These are phyloP conservation scores for Gobius niger DNA, from an alignment of 2,113 vertebrate genomes.

Conservation along the genomic window DNA sequence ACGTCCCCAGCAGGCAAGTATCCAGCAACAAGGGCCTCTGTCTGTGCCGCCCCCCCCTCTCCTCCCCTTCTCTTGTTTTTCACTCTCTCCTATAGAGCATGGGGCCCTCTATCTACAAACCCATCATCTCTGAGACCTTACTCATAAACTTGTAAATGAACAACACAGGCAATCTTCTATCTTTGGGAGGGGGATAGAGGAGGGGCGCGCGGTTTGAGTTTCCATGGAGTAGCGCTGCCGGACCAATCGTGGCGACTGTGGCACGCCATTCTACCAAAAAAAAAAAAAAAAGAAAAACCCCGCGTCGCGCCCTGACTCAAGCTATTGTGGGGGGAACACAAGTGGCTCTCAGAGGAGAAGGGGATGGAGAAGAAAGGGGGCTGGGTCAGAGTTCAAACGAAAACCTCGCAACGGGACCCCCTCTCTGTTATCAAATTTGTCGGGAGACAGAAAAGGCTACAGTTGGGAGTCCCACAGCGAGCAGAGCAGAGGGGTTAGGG, in stretches of 20 bases:
- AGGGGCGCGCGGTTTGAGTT: constrained; percentile 54
- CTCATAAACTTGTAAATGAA: constrained; percentile 70
- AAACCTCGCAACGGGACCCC: constrained; percentile 62
- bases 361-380: constrained; percentile 64
- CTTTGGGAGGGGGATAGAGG: constrained; percentile 30
- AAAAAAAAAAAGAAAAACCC: constrained; percentile 36
- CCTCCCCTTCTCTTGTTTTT: constrained; percentile 49
- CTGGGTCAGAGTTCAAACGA: constrained; percentile 74
- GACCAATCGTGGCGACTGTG: constrained; percentile 60
- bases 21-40: constrained; percentile 66
- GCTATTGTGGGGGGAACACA: constrained; percentile 77
- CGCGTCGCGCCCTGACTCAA: constrained; percentile 70
- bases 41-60: constrained; percentile 24
- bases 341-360: constrained; percentile 77
- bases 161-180: constrained; percentile 68
- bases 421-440: constrained; percentile 78
- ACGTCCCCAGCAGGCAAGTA: constrained; percentile 65
- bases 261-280: constrained; percentile 75
- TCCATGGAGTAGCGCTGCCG: constrained; percentile 80
- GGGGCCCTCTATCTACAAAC: constrained; percentile 65
- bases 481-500: constrained; percentile 25
- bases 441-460: constrained; percentile 70
- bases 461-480: constrained; percentile 55
- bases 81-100: constrained; percentile 45
- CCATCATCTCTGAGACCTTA: constrained; percentile 68